These are phyloP conservation scores for Piaya cayana DNA, from an alignment of 2,113 vertebrate species.

Conservation along the genomic window DNA sequence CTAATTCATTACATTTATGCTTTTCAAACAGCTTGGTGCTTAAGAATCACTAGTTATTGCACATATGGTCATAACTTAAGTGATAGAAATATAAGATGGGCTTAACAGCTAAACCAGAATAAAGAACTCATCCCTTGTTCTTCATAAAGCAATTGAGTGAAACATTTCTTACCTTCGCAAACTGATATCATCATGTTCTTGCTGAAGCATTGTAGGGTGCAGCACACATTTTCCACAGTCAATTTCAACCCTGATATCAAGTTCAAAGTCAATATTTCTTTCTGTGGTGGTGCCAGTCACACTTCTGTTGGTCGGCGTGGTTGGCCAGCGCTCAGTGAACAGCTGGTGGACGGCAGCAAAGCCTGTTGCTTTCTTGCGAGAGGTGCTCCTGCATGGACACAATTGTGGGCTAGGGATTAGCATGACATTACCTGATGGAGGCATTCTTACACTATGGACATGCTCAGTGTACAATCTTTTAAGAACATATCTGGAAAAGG, in stretches of 20 bases:
- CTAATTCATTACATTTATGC: accelerated
- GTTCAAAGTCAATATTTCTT: constrained; percentile 97
- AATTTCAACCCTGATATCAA: constrained; percentile 96
- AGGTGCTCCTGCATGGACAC: constrained; percentile 72
- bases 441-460: background rate
- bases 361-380: constrained; percentile 88
- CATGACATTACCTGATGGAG: background rate
- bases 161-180: constrained; percentile 79
- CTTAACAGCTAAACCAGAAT: background rate
- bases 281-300: constrained; percentile 84
- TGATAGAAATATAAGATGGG: background rate
- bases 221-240: constrained; percentile 97
- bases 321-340: constrained; percentile 92
- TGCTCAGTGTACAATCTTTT: background rate
- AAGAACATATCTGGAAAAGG: background rate
- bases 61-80: background rate
- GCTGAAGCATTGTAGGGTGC: constrained; percentile 90
- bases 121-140: background rate
- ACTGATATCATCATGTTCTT: constrained; percentile 91
- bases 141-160: background rate
- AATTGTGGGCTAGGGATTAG: background rate
- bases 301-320: constrained; percentile 82
- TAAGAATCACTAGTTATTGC: background rate
- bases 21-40: background rate
- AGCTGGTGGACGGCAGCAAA: constrained; percentile 93